Evolutionary conservation across 1,140 invertebrate genomes (phyloP).

Genomic region (Ruditapes philippinarum): DNA sequence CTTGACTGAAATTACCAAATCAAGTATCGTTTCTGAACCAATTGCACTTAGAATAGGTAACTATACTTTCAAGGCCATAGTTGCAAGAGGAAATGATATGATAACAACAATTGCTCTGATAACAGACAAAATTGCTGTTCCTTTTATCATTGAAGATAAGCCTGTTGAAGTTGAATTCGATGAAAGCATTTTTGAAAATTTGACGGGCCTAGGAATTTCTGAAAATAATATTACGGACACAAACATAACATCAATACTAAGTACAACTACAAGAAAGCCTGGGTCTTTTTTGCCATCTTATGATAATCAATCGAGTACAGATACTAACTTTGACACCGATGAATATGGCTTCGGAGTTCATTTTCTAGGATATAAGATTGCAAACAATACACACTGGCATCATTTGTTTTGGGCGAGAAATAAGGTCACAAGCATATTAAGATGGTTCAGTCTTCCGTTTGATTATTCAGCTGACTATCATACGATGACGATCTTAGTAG

Average conservation of each 20-base stretch:
- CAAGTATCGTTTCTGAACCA: not conserved
- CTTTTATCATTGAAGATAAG: constrained; percentile 2
- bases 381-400: not conserved
- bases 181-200: constrained; percentile 21
- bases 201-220: not conserved
- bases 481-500: not conserved
- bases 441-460: not conserved
- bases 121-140: not conserved
- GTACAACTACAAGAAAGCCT: not conserved
- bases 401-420: constrained; percentile 40
- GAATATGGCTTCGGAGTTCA: constrained; percentile 27
- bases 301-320: not conserved
- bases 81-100: constrained; percentile 4
- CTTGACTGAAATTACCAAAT: not conserved
- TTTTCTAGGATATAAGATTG: constrained; percentile 1
- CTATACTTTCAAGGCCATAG: not conserved
- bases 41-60: not conserved
- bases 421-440: not conserved
- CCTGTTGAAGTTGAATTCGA: constrained; percentile 21
- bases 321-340: not conserved
- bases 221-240: not conserved
- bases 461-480: not conserved
- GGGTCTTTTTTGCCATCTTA: not conserved
- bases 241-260: not conserved
- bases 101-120: constrained; percentile 4